Percentiles rank a stretch among this genome's conserved stretches.
phyloP scores from a whole-genome alignment of 2,113 vertebrate species.

The Neolamprologus toae region DNA sequence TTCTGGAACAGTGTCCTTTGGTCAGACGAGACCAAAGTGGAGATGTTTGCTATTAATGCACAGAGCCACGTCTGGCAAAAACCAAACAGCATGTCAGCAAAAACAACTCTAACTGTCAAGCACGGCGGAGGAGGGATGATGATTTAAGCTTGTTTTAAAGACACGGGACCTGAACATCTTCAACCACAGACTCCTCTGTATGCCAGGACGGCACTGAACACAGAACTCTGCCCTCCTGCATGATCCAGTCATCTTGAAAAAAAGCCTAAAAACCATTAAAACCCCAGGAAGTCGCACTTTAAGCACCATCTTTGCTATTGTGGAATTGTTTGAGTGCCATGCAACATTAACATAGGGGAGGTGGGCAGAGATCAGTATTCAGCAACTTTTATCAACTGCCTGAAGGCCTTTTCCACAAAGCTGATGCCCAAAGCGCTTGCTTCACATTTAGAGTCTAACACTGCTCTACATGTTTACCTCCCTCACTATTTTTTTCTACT shows the following conservation, averaged over 20 bases:
- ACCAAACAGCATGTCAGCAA: background rate
- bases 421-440: background rate
- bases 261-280: rapidly evolving
- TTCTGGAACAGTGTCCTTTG: background rate
- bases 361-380: rapidly evolving
- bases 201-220: rapidly evolving
- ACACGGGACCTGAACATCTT: background rate
- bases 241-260: background rate
- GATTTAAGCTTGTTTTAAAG: background rate
- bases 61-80: background rate
- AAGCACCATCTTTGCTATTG: background rate
- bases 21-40: background rate
- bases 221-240: background rate
- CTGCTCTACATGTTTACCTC: rapidly evolving
- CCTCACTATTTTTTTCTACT: background rate
- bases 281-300: background rate
- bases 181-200: background rate
- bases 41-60: background rate
- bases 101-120: background rate
- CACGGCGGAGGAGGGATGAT: background rate
- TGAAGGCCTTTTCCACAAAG: background rate
- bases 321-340: background rate
- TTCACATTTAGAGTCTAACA: background rate
- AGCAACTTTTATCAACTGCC: background rate
- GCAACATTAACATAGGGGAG: rapidly evolving